Percentiles rank a stretch among this genome's conserved stretches.
phyloP scores from a whole-genome alignment of 2,113 vertebrate species.

The Perognathus longimembris region DNA sequence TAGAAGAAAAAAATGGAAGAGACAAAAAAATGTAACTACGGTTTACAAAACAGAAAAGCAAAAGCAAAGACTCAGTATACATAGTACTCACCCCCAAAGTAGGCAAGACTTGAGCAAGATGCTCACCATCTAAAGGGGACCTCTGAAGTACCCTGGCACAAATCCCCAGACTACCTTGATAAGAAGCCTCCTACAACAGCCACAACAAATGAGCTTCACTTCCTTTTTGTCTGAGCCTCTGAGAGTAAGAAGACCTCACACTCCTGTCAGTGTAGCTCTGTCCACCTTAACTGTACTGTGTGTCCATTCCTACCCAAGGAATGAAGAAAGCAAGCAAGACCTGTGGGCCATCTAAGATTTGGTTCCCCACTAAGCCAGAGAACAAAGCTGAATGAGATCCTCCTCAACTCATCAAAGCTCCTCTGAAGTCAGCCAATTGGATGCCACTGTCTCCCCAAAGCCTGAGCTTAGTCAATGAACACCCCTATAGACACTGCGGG shows the following conservation, averaged over 20 bases:
- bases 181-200: background rate
- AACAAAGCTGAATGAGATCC: background rate
- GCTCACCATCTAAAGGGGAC: background rate
- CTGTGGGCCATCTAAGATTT: background rate
- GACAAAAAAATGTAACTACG: background rate
- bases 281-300: too few species aligned
- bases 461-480: background rate
- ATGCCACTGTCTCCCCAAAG: background rate
- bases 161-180: background rate
- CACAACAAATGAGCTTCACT: background rate
- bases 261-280: background rate
- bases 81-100: background rate
- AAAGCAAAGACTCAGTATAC: background rate
- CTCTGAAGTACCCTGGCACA: background rate
- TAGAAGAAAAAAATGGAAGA: background rate
- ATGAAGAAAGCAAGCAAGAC: background rate
- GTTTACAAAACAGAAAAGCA: background rate
- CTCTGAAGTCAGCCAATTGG: background rate
- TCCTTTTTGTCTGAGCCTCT: background rate
- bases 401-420: background rate
- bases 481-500: background rate
- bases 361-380: background rate
- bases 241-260: background rate
- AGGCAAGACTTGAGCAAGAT: background rate
- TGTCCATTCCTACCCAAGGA: background rate